phyloP scores from a whole-genome alignment of 2,888 invertebrate species.

The Amiota minor region DNA sequence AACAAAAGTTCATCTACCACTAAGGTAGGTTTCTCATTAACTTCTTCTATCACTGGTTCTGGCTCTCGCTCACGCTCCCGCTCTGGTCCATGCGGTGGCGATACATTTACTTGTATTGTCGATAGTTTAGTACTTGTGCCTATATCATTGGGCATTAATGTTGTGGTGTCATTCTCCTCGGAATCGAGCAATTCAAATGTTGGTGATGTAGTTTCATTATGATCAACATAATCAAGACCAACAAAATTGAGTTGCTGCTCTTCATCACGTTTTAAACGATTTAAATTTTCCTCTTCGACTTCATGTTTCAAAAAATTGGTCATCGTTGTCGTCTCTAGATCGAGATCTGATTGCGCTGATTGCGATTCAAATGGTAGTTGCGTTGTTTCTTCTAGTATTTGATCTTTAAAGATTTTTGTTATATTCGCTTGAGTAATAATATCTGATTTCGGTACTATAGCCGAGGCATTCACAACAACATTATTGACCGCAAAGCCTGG shows the following conservation, averaged over 20 bases:
- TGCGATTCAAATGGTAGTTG: slow-evolving; percentile 38
- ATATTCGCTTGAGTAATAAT: slow-evolving; percentile 70
- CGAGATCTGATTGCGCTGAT: slow-evolving; percentile 32
- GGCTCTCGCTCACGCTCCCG: neutral
- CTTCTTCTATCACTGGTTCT: slow-evolving; percentile 24
- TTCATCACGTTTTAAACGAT: slow-evolving; percentile 55
- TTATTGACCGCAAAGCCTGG: slow-evolving; percentile 72
- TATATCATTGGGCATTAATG: neutral
- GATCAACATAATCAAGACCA: slow-evolving; percentile 24
- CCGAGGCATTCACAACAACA: slow-evolving; percentile 71
- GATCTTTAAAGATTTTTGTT: slow-evolving; percentile 68
- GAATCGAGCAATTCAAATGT: slow-evolving; percentile 39
- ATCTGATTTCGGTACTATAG: slow-evolving; percentile 63
- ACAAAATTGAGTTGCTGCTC: neutral
- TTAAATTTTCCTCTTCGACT: slow-evolving; percentile 41
- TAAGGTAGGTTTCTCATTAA: slow-evolving; percentile 34
- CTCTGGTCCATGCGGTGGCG: neutral
- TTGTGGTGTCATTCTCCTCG: slow-evolving; percentile 25
- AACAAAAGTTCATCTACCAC: slow-evolving; percentile 62
- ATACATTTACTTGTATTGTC: neutral
- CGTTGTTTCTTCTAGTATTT: slow-evolving; percentile 51
- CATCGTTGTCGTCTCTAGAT: slow-evolving; percentile 42
- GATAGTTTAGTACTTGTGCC: neutral
- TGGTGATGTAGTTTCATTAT: slow-evolving; percentile 49
- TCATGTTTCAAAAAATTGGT: slow-evolving; percentile 1